Conservation (phyloP, 2,888 invertebrate species). For the Leucophenga maculata region DNA sequence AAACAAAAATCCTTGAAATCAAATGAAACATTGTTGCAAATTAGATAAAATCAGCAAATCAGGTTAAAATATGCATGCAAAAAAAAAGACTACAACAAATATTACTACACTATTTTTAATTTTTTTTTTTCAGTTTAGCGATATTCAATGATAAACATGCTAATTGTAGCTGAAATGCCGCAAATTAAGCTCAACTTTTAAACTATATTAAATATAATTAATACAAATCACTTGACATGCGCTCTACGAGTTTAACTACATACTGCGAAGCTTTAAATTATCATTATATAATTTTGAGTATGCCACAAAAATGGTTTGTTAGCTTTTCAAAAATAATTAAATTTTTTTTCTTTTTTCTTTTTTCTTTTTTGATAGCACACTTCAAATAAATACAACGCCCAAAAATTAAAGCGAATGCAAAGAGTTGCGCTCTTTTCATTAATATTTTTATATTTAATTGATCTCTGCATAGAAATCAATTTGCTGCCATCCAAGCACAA, state of each 20-base stretch:
- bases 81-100: no score
- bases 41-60: no score
- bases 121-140: no score
- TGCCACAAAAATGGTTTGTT: constrained; percentile 31
- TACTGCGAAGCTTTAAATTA: constrained; percentile 69
- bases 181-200: constrained; percentile 44
- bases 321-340: constrained; percentile 2
- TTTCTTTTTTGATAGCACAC: constrained; percentile 16
- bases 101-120: no score
- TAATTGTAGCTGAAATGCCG: constrained; percentile 25
- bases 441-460: no score
- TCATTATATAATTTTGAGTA: constrained; percentile 13
- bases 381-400: constrained; percentile 23
- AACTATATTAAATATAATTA: constrained; percentile 9
- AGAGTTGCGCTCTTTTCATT: not conserved
- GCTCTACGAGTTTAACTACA: constrained; percentile 41
- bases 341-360: constrained; percentile 31
- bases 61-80: no score
- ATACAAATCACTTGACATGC: constrained; percentile 7
- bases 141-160: not conserved
- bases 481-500: constrained; percentile 9
- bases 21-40: no score
- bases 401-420: constrained; percentile 26
- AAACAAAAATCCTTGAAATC: no score
- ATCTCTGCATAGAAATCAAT: not conserved